Evolutionary conservation across 2,113 vertebrate species (phyloP), one percentile per base, ranked within the genome.

Genomic region (Galemys pyrenaicus): DNA sequence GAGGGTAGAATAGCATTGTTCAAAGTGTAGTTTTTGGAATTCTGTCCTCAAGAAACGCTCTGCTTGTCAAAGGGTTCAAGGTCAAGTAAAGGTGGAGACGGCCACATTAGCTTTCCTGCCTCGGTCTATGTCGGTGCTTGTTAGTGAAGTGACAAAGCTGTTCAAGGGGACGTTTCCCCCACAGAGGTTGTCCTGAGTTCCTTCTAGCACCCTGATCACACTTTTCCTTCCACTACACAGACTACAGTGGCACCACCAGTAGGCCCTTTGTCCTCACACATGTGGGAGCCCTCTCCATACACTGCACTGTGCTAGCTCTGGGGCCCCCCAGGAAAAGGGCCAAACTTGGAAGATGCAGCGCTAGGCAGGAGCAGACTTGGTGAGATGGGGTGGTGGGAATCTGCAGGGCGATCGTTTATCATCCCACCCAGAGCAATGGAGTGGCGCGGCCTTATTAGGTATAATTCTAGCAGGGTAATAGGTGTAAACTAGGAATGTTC

Each of bases 41-140:
- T 46, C 74, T 70, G 56, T n/a, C 37, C 80, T 60, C 58, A n/a
- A 86, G 71, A 88, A 67, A 80, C 8, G 26, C 32, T 54, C 87
- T 49, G 46, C 65, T 71, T 10, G 75, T 35, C 37, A 85, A 86
- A 96, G 9, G 17, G 41, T 30, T 13, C 73, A 6, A 9, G 37
- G 58, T 56, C 20, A 49, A 16, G 39, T 64, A 37, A 19, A 22
- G 9, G 1, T 71, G 51, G 39, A 54, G 60, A 54, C 10, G 0
- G 1, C 22, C 17, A 5, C 16, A 3, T 22, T 15, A 2, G 19
- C 51, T 19, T 13, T n/a, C 22, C 37, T 56, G 5, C 22, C 32
- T 64, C 1, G 2, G 51, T 62, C 51, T 26, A 2, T 16, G 20
- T 13, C 32, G 2, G 85, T 6, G 13, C 78, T 93, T 62, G 11